Evolutionary conservation across 2,113 vertebrate genomes (phyloP).

Genomic region (Seriola rivoliana): DNA sequence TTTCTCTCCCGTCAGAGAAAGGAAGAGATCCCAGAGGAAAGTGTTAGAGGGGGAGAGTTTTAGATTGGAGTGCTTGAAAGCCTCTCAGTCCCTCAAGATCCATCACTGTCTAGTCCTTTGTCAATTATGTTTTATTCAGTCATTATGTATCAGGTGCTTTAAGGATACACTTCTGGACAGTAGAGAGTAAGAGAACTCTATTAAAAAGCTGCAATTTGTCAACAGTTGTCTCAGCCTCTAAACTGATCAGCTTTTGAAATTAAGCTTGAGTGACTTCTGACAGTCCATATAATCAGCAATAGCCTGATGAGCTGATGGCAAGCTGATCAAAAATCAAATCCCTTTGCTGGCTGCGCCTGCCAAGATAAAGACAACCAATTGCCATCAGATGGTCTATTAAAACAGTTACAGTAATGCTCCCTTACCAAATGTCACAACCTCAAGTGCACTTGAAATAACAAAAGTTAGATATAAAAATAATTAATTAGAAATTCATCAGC

Average conservation of each 20-base stretch:
- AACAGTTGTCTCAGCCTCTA: not conserved
- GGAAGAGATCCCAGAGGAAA: constrained; percentile 44
- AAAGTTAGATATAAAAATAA: not conserved
- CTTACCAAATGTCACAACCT: not conserved
- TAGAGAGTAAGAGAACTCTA: constrained; percentile 23
- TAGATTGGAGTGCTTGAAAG: constrained; percentile 63
- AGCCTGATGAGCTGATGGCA: not conserved
- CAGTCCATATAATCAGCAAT: not conserved
- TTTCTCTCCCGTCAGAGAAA: constrained; percentile 19
- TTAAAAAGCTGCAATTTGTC: constrained; percentile 48
- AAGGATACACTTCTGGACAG: constrained; percentile 29
- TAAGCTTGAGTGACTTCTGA: not conserved
- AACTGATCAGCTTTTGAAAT: constrained; percentile 1
- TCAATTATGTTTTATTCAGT: constrained; percentile 62
- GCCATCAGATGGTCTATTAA: not conserved
- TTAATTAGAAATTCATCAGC: too few species aligned
- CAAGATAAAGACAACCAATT: not conserved
- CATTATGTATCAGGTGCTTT: constrained; percentile 36
- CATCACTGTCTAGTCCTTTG: constrained; percentile 45
- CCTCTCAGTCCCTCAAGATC: constrained; percentile 46
- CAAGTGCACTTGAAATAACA: not conserved
- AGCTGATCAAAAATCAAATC: not conserved
- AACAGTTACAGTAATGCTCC: constrained; percentile 1
- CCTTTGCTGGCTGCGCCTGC: not conserved
- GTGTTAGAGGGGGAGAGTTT: constrained; percentile 38